These are phyloP conservation scores for Neodiprion pinetum DNA, from an alignment of 1,140 invertebrate species.

Conservation along the genomic window DNA sequence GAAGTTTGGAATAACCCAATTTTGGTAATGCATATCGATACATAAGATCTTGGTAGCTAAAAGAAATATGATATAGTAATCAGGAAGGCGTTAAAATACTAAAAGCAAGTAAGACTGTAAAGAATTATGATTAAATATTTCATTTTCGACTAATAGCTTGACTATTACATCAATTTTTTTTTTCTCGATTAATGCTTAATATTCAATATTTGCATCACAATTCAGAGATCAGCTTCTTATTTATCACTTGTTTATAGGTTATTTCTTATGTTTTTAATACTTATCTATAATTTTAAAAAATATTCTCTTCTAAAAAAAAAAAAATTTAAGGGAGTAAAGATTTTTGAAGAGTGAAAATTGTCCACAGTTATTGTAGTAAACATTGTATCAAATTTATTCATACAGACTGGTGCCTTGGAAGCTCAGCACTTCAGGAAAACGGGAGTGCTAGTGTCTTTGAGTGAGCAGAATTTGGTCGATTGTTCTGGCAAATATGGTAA, in stretches of 20 bases:
- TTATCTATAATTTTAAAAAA: neutral
- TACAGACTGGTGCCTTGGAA: slow-evolving; percentile 91
- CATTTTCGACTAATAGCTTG: too few relatives aligned
- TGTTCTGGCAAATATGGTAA: slow-evolving; percentile 92
- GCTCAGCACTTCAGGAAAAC: slow-evolving; percentile 92
- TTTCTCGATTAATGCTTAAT: neutral
- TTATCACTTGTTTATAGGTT: slow-evolving; percentile 17
- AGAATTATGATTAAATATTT: too few relatives aligned
- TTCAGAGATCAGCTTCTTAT: slow-evolving; percentile 14
- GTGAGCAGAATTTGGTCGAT: slow-evolving; percentile 97
- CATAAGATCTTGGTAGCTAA: neutral
- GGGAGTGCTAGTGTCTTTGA: slow-evolving; percentile 86
- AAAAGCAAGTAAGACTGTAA: too few relatives aligned
- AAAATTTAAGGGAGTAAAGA: neutral
- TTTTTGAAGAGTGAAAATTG: slow-evolving; percentile 14
- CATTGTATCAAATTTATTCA: slow-evolving; percentile 26
- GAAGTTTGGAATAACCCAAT: neutral
- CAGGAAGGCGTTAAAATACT: too few relatives aligned
- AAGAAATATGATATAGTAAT: neutral
- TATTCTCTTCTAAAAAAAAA: neutral
- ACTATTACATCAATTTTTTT: neutral
- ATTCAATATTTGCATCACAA: neutral
- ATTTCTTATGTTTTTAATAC: slow-evolving; percentile 11
- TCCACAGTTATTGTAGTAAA: neutral
- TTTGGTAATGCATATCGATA: neutral